phyloP scores from a whole-genome alignment of 2,888 invertebrate genomes.

The Lepeophtheirus nordmannii region DNA sequence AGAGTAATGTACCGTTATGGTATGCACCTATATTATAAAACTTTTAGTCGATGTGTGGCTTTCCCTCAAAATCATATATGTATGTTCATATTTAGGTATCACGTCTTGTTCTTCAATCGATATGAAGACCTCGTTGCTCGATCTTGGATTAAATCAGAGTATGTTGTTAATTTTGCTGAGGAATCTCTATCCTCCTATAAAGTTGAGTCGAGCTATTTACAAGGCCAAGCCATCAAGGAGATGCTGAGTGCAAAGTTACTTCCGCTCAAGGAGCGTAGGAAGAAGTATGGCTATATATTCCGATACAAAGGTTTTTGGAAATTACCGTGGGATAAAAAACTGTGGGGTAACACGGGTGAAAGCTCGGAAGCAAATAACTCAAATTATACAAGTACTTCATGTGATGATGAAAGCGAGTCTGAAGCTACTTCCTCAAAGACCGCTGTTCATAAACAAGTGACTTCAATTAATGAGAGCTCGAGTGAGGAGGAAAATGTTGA shows the following conservation, averaged over 20 bases:
- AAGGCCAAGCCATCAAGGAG: neutral
- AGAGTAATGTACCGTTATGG: neutral
- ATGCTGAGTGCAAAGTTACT: neutral
- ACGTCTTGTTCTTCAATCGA: constrained; percentile 14
- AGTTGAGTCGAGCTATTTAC: neutral
- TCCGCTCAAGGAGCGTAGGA: neutral
- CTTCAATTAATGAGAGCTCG: too few species aligned
- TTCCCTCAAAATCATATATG: neutral
- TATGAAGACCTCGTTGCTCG: neutral
- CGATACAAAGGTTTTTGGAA: constrained; percentile 12
- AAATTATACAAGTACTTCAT: too few species aligned
- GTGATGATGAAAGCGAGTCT: neutral
- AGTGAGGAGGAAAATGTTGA: too few species aligned
- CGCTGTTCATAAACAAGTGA: too few species aligned
- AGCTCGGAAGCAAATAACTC: too few species aligned
- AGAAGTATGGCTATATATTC: constrained; percentile 6
- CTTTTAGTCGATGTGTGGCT: neutral
- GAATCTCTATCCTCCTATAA: neutral
- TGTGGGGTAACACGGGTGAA: neutral
- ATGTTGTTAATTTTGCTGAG: neutral
- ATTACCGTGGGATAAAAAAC: constrained; percentile 10
- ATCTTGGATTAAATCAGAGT: constrained; percentile 5
- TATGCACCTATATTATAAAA: neutral
- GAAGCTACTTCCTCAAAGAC: too few species aligned
- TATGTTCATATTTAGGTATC: constrained; percentile 3